Evolutionary conservation across 2,113 vertebrate species (phyloP), one percentile per base, ranked within the genome.

Genomic region (Catharus fuscescens): DNA sequence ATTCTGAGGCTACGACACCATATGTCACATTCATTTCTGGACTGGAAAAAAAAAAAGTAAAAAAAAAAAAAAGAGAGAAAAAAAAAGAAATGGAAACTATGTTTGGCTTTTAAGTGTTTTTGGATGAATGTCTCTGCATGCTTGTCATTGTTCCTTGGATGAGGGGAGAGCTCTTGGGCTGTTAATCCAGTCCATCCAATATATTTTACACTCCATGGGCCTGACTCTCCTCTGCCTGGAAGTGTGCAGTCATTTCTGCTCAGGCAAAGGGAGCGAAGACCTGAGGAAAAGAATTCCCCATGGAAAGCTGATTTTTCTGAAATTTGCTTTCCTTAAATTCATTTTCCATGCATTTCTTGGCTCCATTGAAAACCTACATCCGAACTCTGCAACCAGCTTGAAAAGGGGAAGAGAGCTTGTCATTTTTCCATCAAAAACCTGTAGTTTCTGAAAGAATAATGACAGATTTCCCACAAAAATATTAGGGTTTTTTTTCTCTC

Each of bases 71-170:
- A 18, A 59, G 26, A 38, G 4, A 64, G 36, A 44, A 42, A 40
- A 87, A 94, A 94, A 96, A 96, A 96, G 88, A 97, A 96, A 96
- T 96, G 95, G 97, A 97, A 97, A 97, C 94, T 97, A 97, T 97
- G 95, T 96, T 97, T 95, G 96, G 96, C 96, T 97, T 97, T 96
- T 92, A 96, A 97, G 96, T 97, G 96, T 96, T 97, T 96, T 95
- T 97, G 96, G 96, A 97, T 94, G 91, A 80, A 82, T 44, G 47
- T 96, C 79, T 90, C 4, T 88, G 95, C 94, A 92, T 93, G 95
- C 95, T 92, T 97, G 95, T 95, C 96, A 90, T 97, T 95, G 92
- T 91, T 97, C 86, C 93, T 97, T 93, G 94, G 81, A 93, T 90
- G 84, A 90, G 72, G 88, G 89, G 83, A 82, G 94, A 79, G 80